These are phyloP conservation scores for Hiodon tergisus DNA, from an alignment of 2,113 vertebrate genomes.

Conservation along the genomic window DNA sequence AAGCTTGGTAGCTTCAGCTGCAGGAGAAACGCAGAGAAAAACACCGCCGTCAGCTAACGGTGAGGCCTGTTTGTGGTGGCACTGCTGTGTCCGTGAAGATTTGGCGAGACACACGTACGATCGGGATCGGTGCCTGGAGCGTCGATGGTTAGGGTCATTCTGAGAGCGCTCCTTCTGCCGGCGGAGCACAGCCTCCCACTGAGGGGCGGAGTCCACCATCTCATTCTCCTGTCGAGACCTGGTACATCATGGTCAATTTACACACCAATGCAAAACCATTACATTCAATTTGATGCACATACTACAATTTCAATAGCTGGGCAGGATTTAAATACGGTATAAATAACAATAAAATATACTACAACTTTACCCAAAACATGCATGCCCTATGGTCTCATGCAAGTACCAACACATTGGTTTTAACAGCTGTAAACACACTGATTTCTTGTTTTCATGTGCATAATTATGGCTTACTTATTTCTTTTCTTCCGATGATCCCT, in stretches of 20 bases:
- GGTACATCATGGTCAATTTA: neutral
- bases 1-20: no score
- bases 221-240: slow-evolving; percentile 79
- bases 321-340: no score
- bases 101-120: slow-evolving; percentile 57
- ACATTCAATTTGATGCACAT: no score
- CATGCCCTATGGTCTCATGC: neutral
- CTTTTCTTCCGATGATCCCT: slow-evolving; percentile 78
- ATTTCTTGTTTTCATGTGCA: neutral
- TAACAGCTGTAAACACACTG: neutral
- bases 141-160: slow-evolving; percentile 65
- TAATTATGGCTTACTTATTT: slow-evolving; percentile 61
- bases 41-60: neutral
- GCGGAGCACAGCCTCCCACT: slow-evolving; percentile 79
- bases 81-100: neutral
- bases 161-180: slow-evolving; percentile 75
- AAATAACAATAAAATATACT: neutral
- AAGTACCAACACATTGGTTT: neutral
- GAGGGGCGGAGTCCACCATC: slow-evolving; percentile 77
- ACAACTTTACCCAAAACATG: neutral
- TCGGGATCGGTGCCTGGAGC: slow-evolving; percentile 80
- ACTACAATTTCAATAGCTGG: no score
- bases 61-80: no score
- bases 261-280: no score
- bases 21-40: no score